A percentile compares a stretch with the other conserved stretches of the same genome.
These are phyloP conservation scores for Caenorhabditis sp. DNA, from an alignment of 2,888 invertebrate genomes.

Conservation along the genomic window DNA sequence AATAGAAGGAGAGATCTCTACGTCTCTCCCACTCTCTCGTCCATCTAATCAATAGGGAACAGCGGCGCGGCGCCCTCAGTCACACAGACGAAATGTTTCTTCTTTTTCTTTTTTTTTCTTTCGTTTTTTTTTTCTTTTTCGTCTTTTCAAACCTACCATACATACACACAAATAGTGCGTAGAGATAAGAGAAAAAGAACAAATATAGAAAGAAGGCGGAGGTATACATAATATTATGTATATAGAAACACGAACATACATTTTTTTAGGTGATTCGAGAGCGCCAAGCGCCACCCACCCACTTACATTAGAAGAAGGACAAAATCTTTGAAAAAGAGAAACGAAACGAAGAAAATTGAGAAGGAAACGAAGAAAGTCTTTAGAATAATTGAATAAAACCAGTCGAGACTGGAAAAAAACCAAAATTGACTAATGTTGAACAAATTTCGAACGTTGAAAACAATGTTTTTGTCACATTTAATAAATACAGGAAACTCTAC, in stretches of 20 bases:
- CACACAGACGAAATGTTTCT: not conserved
- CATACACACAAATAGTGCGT: not conserved
- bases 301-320: not conserved
- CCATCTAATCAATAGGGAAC: not conserved
- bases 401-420: too few species aligned
- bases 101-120: not conserved
- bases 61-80: not conserved
- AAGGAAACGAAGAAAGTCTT: not conserved
- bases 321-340: not conserved
- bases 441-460: too few species aligned
- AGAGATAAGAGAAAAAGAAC: not conserved
- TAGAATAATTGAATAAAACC: not conserved
- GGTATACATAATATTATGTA: constrained; percentile 1
- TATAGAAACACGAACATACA: not conserved
- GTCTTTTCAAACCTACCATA: not conserved
- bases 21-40: not conserved
- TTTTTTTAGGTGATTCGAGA: not conserved
- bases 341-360: not conserved
- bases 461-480: too few species aligned
- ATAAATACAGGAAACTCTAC: too few species aligned
- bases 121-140: not conserved
- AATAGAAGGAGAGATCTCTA: not conserved
- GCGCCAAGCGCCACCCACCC: not conserved
- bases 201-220: not conserved
- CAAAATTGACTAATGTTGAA: too few species aligned